phyloP scores from a whole-genome alignment of 2,113 vertebrate genomes.

The Aramus guarauna region DNA sequence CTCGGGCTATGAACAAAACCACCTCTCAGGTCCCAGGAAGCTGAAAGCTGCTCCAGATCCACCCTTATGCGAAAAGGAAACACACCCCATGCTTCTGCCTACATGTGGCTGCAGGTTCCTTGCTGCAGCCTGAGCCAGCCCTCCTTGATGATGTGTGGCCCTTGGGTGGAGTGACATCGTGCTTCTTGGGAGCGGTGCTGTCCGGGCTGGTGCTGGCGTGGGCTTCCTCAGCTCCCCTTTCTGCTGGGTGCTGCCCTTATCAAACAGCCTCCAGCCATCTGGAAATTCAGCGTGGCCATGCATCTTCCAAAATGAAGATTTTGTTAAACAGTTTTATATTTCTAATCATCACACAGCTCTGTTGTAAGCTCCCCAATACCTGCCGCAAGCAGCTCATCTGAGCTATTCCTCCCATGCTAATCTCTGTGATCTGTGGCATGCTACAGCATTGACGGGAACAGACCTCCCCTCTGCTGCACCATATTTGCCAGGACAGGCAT shows the following conservation, averaged over 20 bases:
- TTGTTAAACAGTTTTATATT: neutral
- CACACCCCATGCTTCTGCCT: neutral
- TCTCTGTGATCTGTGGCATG: conserved; percentile 41
- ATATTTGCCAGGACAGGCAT: conserved; percentile 44
- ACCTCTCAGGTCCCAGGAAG: neutral
- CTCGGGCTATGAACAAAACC: neutral
- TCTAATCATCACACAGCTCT: neutral
- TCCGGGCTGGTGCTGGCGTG: rapidly evolving
- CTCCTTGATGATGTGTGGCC: neutral
- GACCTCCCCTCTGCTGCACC: conserved; percentile 13
- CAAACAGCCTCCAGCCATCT: neutral
- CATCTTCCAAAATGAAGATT: neutral
- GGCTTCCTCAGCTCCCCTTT: neutral
- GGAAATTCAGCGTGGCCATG: neutral
- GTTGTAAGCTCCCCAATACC: neutral
- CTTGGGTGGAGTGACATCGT: neutral
- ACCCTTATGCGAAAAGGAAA: neutral
- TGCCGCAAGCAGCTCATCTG: neutral
- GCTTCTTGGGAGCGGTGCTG: neutral
- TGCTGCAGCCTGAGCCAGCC: neutral
- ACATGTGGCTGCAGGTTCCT: conserved; percentile 29
- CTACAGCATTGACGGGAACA: neutral
- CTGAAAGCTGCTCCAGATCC: conserved; percentile 15
- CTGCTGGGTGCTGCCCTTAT: neutral
- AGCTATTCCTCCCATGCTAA: conserved; percentile 13